phyloP scores from a whole-genome alignment of 1,140 invertebrate genomes.

The Archegozetes longisetosus region DNA sequence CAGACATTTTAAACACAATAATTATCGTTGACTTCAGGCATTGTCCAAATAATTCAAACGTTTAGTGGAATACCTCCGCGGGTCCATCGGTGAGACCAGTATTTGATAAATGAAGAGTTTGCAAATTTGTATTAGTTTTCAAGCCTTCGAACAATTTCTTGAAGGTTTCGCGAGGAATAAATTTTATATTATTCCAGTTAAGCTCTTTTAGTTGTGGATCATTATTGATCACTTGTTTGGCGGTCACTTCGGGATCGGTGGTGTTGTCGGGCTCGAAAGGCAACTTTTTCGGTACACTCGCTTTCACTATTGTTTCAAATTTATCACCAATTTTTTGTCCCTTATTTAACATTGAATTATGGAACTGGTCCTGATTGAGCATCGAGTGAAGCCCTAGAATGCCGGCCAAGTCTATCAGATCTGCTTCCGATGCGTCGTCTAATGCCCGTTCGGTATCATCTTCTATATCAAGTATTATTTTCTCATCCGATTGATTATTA shows the following conservation, averaged over 20 bases:
- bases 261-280: constrained; percentile 83
- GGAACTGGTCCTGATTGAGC: constrained; percentile 99
- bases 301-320: constrained; percentile 67
- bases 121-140: constrained; percentile 73
- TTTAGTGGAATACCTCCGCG: constrained; percentile 45
- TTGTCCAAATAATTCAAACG: no score
- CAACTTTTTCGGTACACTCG: constrained; percentile 72
- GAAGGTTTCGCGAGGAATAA: constrained; percentile 91
- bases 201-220: constrained; percentile 69
- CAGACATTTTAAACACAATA: no score
- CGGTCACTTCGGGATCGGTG: constrained; percentile 78
- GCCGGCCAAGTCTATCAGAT: constrained; percentile 97
- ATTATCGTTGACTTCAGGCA: no score
- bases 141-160: constrained; percentile 71
- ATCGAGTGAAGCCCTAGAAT: constrained; percentile 98
- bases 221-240: constrained; percentile 60
- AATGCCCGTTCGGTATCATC: constrained; percentile 93
- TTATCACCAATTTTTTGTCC: constrained; percentile 48
- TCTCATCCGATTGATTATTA: constrained; percentile 34
- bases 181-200: constrained; percentile 98
- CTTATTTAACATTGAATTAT: constrained; percentile 82
- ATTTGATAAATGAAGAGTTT: constrained; percentile 80
- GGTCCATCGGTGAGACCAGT: constrained; percentile 76
- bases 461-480: constrained; percentile 72
- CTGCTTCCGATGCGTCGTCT: constrained; percentile 75